Conservation (phyloP, 2,797 vertebrate genomes). For the Cryptoprocta ferox region DNA sequence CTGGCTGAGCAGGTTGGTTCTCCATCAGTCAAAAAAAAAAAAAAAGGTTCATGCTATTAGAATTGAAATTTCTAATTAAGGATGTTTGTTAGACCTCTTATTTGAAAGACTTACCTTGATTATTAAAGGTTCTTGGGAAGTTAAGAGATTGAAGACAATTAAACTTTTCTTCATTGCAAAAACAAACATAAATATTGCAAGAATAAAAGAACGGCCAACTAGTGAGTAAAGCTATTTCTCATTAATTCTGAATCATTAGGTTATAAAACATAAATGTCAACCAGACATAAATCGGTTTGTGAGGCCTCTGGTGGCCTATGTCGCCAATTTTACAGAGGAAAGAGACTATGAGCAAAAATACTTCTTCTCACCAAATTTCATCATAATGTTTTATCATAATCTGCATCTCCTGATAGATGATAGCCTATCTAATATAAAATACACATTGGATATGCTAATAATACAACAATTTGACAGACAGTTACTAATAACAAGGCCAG, state of each 20-base stretch:
- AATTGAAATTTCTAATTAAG: constrained; percentile 42
- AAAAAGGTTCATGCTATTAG: neutral
- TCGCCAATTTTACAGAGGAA: neutral
- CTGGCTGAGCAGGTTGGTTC: constrained; percentile 41
- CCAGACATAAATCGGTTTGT: neutral
- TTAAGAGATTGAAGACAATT: constrained; percentile 29
- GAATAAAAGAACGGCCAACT: neutral
- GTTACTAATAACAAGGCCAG: constrained; percentile 43
- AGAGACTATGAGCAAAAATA: neutral
- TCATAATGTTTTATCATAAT: neutral
- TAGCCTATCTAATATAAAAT: constrained; percentile 11
- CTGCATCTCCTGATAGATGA: neutral
- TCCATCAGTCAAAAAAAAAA: neutral
- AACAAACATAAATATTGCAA: neutral
- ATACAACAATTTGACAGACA: neutral
- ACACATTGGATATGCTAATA: constrained; percentile 13
- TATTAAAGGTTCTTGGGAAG: neutral
- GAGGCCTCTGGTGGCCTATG: neutral
- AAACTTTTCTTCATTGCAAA: constrained; percentile 3
- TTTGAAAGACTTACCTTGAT: neutral
- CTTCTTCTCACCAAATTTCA: constrained; percentile 18
- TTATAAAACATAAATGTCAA: constrained; percentile 7
- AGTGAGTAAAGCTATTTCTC: neutral
- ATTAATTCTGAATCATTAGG: neutral
- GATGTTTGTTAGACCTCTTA: neutral